Conservation (phyloP, 2,888 invertebrate genomes). For the Unio pictorum region DNA sequence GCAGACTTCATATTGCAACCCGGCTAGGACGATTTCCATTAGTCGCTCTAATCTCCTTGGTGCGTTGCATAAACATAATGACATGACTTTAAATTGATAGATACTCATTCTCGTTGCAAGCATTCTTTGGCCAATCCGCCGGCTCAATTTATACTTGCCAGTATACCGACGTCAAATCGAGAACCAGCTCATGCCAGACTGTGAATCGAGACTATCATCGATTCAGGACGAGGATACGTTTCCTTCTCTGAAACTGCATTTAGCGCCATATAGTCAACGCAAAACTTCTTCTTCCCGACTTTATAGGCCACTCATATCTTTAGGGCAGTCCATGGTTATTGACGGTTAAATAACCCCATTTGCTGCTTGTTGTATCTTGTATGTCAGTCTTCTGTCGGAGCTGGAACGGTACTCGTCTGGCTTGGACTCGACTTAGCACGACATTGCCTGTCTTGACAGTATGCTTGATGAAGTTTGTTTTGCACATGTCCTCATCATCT, state of each 20-base stretch:
- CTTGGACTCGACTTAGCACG: constrained; percentile 15
- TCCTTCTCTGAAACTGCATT: constrained; percentile 16
- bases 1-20: no score
- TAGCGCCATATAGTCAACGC: constrained; percentile 17
- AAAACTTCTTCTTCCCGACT: constrained; percentile 22
- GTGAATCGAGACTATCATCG: constrained; percentile 19
- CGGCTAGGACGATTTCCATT: background rate
- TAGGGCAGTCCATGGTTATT: constrained; percentile 18
- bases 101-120: constrained; percentile 18
- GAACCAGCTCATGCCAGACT: constrained; percentile 20
- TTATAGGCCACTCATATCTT: constrained; percentile 26
- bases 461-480: constrained; percentile 9
- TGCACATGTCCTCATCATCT: constrained; percentile 7
- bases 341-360: constrained; percentile 18
- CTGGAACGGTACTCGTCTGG: constrained; percentile 15
- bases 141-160: constrained; percentile 28
- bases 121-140: constrained; percentile 25
- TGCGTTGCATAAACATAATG: constrained; percentile 38
- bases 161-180: constrained; percentile 28
- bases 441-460: constrained; percentile 10
- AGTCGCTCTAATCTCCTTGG: constrained; percentile 15
- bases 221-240: constrained; percentile 17
- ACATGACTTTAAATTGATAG: constrained; percentile 25
- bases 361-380: constrained; percentile 18
- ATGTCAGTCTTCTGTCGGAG: constrained; percentile 10